A percentile compares a stretch with the other conserved stretches of the same genome.
Evolutionary conservation across 2,888 invertebrate genomes (phyloP).

Genomic region (Mimachlamys varia): DNA sequence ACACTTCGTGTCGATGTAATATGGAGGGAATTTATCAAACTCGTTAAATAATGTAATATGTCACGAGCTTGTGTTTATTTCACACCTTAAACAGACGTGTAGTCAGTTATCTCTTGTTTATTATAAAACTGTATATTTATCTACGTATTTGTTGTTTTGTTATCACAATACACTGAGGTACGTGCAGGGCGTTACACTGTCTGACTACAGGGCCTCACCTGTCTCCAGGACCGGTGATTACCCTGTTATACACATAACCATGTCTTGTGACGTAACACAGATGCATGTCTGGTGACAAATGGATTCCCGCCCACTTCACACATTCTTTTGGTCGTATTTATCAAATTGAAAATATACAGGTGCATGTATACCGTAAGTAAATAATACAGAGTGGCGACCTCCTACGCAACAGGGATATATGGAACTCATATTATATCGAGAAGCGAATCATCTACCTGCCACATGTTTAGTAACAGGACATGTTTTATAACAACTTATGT

Average conservation of each 20-base stretch:
- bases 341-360: neutral
- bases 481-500: neutral
- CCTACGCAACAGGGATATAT: too few relatives aligned
- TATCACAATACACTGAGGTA: neutral
- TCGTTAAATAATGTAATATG: too few relatives aligned
- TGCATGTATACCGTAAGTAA: too few relatives aligned
- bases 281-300: neutral
- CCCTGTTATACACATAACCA: neutral
- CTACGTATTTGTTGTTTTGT: neutral
- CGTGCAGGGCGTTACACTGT: neutral
- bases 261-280: neutral
- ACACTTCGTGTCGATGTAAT: too few relatives aligned
- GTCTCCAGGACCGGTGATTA: neutral
- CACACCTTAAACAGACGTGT: neutral
- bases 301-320: neutral
- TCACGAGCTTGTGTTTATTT: too few relatives aligned
- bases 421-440: too few relatives aligned
- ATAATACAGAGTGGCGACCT: too few relatives aligned
- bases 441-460: too few relatives aligned
- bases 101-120: neutral
- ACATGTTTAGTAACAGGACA: too few relatives aligned
- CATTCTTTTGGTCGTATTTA: neutral
- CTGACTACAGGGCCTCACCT: neutral
- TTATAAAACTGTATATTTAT: neutral
- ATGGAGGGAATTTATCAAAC: too few relatives aligned